Percentiles rank a stretch among this genome's conserved stretches.
These are phyloP conservation scores for Drosophila merina DNA, from an alignment of 2,888 invertebrate species.

Conservation along the genomic window DNA sequence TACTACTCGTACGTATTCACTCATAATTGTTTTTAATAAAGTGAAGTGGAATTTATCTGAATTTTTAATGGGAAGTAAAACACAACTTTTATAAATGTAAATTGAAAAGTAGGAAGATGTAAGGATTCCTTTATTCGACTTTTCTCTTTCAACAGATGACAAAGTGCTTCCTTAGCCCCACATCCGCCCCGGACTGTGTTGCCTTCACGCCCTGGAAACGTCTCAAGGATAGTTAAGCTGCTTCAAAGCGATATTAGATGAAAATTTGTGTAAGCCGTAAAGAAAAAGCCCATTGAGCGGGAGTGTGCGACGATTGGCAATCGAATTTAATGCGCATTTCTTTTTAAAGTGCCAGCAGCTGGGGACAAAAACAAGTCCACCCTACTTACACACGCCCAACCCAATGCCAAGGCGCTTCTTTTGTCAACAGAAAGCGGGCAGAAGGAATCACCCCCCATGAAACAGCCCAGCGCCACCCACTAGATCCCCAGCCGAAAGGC, in stretches of 20 bases:
- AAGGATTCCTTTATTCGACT: constrained; percentile 7
- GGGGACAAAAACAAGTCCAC: constrained; percentile 21
- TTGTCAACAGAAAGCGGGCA: constrained; percentile 26
- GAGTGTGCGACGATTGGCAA: constrained; percentile 48
- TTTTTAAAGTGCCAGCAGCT: constrained; percentile 57
- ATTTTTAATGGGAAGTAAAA: not conserved
- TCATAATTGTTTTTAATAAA: not conserved
- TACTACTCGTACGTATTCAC: not conserved
- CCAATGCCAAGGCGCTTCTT: constrained; percentile 16
- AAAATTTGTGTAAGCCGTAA: constrained; percentile 62
- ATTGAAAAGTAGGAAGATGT: not conserved
- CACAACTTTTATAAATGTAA: not conserved
- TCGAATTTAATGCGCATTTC: constrained; percentile 52
- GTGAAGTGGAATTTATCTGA: not conserved
- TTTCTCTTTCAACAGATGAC: constrained; percentile 13
- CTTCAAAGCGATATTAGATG: constrained; percentile 68
- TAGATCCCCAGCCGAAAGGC: not conserved
- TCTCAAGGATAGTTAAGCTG: constrained; percentile 38
- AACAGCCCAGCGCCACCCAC: constrained; percentile 12
- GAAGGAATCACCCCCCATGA: not conserved
- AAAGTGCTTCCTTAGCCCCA: not conserved
- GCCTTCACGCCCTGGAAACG: constrained; percentile 3
- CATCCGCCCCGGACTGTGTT: not conserved
- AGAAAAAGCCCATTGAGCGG: constrained; percentile 55
- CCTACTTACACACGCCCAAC: constrained; percentile 10